These are phyloP conservation scores for Diplodus sargus DNA, from an alignment of 2,797 vertebrate genomes.

Conservation along the genomic window DNA sequence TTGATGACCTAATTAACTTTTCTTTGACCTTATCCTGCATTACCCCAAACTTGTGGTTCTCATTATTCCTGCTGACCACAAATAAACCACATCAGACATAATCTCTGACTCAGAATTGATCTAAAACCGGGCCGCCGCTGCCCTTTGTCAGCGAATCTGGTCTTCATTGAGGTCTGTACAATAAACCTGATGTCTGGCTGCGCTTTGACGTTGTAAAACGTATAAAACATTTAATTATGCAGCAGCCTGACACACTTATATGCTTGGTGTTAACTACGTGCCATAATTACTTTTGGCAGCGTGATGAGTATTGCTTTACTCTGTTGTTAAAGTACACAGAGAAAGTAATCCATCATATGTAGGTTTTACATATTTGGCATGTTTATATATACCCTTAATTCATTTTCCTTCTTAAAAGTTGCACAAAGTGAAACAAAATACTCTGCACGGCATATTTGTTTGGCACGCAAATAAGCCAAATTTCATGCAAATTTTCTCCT, in stretches of 20 bases:
- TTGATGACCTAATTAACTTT: constrained; percentile 8
- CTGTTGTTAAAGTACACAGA: constrained; percentile 36
- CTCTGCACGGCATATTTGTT: constrained; percentile 39
- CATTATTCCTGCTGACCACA: constrained; percentile 36
- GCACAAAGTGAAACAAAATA: constrained; percentile 56
- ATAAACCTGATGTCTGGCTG: constrained; percentile 53
- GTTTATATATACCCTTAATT: constrained; percentile 40
- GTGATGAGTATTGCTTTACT: constrained; percentile 45
- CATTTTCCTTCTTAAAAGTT: constrained; percentile 49
- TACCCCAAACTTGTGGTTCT: constrained; percentile 10
- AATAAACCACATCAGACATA: constrained; percentile 39
- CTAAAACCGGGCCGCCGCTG: constrained; percentile 6
- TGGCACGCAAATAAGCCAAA: constrained; percentile 59
- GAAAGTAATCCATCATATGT: constrained; percentile 51
- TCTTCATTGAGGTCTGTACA: constrained; percentile 50
- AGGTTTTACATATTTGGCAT: constrained; percentile 54
- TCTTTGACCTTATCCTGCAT: constrained; percentile 10
- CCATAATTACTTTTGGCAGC: constrained; percentile 55
- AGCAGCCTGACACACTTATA: constrained; percentile 28
- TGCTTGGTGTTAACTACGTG: constrained; percentile 54
- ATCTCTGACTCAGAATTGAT: constrained; percentile 42
- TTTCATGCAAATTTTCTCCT: constrained; percentile 68
- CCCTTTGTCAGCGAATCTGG: constrained; percentile 48
- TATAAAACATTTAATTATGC: constrained; percentile 56
- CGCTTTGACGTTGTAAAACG: constrained; percentile 41